Evolutionary conservation across 2,797 vertebrate species (phyloP).

Genomic region (Hypotaenidia okinawae): DNA sequence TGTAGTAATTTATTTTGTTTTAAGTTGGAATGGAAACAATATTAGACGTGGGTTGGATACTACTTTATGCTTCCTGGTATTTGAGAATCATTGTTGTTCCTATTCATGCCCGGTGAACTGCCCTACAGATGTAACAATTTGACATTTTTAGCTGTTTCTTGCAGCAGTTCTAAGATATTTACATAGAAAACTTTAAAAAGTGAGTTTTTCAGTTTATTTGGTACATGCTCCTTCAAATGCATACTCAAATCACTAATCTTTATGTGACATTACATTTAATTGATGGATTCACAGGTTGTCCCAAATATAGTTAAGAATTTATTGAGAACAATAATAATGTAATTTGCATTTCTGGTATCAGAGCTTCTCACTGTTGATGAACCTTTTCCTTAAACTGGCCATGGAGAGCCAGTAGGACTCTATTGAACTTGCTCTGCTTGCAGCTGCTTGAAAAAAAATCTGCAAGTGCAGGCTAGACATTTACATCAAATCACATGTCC

Average conservation of each 20-base stretch:
- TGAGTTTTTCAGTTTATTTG: neutral
- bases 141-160: neutral
- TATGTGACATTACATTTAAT: neutral
- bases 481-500: slow-evolving; percentile 52
- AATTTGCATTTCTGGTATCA: neutral
- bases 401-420: neutral
- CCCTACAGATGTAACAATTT: neutral
- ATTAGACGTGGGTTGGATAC: neutral
- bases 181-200: neutral
- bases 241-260: neutral
- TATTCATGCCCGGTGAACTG: neutral
- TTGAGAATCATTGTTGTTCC: neutral
- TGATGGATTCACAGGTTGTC: neutral
- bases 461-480: neutral
- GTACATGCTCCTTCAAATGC: neutral
- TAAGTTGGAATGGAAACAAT: neutral
- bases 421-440: neutral
- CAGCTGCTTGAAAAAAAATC: neutral
- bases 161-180: neutral
- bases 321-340: neutral
- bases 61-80: neutral
- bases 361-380: neutral
- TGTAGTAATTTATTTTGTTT: neutral
- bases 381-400: neutral
- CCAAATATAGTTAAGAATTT: neutral